Evolutionary conservation across 2,113 vertebrate genomes (phyloP).

Genomic region (Prunella fulvescens): DNA sequence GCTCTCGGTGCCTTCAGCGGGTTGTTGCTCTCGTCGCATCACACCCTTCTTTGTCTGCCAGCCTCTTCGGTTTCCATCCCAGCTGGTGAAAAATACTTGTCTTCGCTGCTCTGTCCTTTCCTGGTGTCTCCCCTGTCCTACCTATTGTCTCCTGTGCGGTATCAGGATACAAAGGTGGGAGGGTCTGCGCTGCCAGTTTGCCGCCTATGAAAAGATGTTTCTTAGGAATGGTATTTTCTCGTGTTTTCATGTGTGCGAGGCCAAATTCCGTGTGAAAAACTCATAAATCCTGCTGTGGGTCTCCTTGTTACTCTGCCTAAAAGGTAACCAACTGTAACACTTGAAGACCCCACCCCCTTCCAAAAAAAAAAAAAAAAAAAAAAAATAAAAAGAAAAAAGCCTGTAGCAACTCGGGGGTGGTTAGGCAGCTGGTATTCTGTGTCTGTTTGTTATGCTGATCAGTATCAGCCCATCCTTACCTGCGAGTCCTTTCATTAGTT

Average conservation of each 20-base stretch:
- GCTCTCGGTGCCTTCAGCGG: neutral
- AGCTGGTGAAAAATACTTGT: neutral
- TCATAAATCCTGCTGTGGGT: neutral
- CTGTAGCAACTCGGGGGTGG: neutral
- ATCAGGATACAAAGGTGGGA: conserved; percentile 50
- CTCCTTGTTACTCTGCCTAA: neutral
- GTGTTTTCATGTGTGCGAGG: neutral
- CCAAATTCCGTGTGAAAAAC: neutral
- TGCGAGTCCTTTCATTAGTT: neutral
- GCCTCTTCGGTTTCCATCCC: neutral
- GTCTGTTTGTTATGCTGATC: neutral
- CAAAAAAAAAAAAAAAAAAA: neutral
- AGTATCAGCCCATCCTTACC: neutral
- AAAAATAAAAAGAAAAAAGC: too few relatives aligned
- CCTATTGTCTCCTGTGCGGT: conserved; percentile 36
- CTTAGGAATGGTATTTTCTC: neutral
- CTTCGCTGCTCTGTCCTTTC: neutral
- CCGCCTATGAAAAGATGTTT: neutral
- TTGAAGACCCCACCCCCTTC: neutral
- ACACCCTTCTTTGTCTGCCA: conserved; percentile 43
- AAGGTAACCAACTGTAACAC: neutral
- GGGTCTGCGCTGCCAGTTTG: conserved; percentile 33
- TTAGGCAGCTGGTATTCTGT: neutral
- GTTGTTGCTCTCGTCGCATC: neutral
- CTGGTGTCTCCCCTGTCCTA: conserved; percentile 8